These are phyloP conservation scores for Acipenser transmontanus DNA, from an alignment of 2,797 vertebrate genomes.

Conservation along the genomic window DNA sequence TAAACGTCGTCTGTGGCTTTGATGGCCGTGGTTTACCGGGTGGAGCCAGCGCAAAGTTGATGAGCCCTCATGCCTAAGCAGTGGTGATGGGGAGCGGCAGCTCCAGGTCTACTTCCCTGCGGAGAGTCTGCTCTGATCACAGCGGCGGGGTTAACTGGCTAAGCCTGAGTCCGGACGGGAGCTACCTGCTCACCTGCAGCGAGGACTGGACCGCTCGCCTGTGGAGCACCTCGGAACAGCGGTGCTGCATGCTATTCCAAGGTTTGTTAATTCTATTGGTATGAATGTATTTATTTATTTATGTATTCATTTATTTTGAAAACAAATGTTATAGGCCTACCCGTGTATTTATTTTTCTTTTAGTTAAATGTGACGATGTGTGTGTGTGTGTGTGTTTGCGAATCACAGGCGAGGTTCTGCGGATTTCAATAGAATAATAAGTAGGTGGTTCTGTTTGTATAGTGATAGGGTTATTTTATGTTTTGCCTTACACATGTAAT, in stretches of 20 bases:
- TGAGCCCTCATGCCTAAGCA: constrained; percentile 4
- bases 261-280: constrained; percentile 33
- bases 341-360: not conserved
- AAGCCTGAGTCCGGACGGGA: constrained; percentile 66
- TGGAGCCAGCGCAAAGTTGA: too few relatives aligned
- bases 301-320: not conserved
- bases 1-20: too few relatives aligned
- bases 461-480: too few relatives aligned
- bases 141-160: constrained; percentile 71
- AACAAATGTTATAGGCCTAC: not conserved
- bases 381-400: not conserved
- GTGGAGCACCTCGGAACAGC: constrained; percentile 64
- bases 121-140: constrained; percentile 61
- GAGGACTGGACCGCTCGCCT: constrained; percentile 66
- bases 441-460: too few relatives aligned
- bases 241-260: constrained; percentile 57
- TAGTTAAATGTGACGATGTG: not conserved
- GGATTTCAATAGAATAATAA: too few relatives aligned
- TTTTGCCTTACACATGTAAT: too few relatives aligned
- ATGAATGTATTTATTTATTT: not conserved
- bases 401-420: too few relatives aligned
- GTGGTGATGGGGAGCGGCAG: constrained; percentile 57
- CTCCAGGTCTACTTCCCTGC: constrained; percentile 39
- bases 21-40: too few relatives aligned
- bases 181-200: constrained; percentile 63